Base-by-base conservation (phyloP, 2,797 vertebrate genomes). In the Galagoides demidoff region DNA sequence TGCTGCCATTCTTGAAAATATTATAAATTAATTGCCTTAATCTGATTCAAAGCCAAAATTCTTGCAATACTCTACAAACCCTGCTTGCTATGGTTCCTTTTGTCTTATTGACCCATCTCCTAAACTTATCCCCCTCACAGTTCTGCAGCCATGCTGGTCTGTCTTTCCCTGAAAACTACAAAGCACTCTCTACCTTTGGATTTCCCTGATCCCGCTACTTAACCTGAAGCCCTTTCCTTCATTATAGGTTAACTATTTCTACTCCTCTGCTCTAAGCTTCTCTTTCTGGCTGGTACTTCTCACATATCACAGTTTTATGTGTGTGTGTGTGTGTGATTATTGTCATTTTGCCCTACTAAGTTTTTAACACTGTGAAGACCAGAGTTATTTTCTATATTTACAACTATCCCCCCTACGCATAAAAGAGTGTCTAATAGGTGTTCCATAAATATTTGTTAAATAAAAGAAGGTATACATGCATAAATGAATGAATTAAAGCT, bases 1-100 rank as follows among this genome's bases (percentile, higher is more conserved):
- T 92, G 22, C 25, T 45, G 22, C 5, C 19, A 78, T 91, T 92
- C 39, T 92, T 89, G 12, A 92, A 95, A 96, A 57, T 81, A 83
- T 52, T 64, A 70, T 78, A 89, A 88, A 90, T 70, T n/a, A 70
- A 79, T 79, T 82, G 14, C 23, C 85, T 45, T 79, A 74, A 78
- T 39, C 9, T 64, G 8, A 90, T 4, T 52, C 90, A 90, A 94
- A 85, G 22, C 10, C 73, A 52, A 91, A 85, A 55, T 55, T 13
- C 19, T 68, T 88, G 49, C 5, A 92, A 17, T 14, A 22, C 3
- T 64, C 45, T 79, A 11, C 0, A 31, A 57, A 29, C 19, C 2
- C 37, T 23, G 4, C 7, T 52, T 82, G 13, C 88, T 39, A 45
- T 16, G 5, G 5, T 13, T 82, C 39, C 27, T 39, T 39, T 66